phyloP scores from a whole-genome alignment of 2,888 invertebrate species.

The Eupithecia abbreviata region DNA sequence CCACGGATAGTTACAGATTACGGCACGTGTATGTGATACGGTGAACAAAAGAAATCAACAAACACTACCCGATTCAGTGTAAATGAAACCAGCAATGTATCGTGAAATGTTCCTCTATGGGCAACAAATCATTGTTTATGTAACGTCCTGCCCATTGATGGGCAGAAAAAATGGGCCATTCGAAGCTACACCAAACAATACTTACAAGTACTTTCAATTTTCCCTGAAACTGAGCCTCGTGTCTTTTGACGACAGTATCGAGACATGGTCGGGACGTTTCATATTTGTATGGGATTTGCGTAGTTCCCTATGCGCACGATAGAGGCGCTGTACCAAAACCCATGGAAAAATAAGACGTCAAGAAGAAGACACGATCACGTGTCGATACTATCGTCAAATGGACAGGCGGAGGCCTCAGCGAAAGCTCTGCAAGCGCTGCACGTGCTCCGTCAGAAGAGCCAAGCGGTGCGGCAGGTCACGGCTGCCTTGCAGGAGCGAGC shows the following conservation, averaged over 20 bases:
- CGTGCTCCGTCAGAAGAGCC: slow-evolving; percentile 56
- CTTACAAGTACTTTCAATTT: background rate
- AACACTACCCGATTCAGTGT: background rate
- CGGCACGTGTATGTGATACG: background rate
- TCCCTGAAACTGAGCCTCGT: background rate
- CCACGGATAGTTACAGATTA: background rate
- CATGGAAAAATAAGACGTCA: too few relatives aligned
- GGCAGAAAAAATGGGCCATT: too few relatives aligned
- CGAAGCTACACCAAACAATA: background rate
- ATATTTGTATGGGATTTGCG: too few relatives aligned
- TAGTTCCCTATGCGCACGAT: too few relatives aligned
- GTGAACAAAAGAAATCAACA: background rate
- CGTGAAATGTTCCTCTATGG: too few relatives aligned
- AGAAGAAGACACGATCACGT: too few relatives aligned
- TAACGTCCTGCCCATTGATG: too few relatives aligned
- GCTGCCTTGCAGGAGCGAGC: slow-evolving; percentile 61
- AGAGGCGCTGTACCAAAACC: too few relatives aligned
- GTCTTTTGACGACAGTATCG: too few relatives aligned
- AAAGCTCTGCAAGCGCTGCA: slow-evolving; percentile 63
- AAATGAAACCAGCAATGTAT: background rate
- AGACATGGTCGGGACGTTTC: too few relatives aligned
- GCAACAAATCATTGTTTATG: too few relatives aligned
- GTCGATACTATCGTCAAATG: too few relatives aligned
- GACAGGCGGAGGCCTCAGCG: slow-evolving; percentile 64
- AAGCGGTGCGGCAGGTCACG: slow-evolving; percentile 59